Percentiles rank a stretch among this genome's conserved stretches.
These are phyloP conservation scores for Alectoris magna DNA, from an alignment of 2,797 vertebrate genomes.

Conservation along the genomic window DNA sequence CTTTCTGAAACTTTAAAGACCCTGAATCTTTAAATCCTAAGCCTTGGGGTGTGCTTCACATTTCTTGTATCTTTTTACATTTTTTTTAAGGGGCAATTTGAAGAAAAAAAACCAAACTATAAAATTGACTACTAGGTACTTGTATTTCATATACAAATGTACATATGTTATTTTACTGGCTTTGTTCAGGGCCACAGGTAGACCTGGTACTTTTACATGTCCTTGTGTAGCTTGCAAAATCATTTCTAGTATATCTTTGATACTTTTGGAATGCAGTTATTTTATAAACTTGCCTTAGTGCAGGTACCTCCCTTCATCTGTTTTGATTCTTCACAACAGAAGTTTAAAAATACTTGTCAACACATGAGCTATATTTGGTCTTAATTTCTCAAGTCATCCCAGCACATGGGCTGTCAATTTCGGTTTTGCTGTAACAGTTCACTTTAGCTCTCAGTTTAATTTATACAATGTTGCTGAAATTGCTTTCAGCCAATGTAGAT, in stretches of 20 bases:
- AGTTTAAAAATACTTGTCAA: slow-evolving; percentile 23
- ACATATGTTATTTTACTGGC: background rate
- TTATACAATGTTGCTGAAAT: background rate
- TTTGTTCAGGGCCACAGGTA: background rate
- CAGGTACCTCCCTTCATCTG: background rate
- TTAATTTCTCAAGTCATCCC: background rate
- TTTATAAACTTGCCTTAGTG: background rate
- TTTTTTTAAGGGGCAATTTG: background rate
- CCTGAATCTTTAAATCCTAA: background rate
- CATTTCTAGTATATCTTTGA: background rate
- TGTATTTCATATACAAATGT: background rate
- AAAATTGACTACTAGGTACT: background rate
- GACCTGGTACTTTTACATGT: background rate
- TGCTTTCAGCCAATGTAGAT: background rate
- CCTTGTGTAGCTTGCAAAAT: background rate
- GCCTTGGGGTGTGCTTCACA: background rate
- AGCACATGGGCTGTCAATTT: background rate
- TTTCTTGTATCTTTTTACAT: background rate
- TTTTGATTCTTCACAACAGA: background rate
- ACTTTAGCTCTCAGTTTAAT: background rate
- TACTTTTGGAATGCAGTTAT: background rate
- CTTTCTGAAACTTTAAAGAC: background rate
- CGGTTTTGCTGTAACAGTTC: background rate
- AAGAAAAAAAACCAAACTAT: background rate
- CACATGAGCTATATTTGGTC: background rate